Percentiles rank a stretch among this genome's conserved stretches.
phyloP scores from a whole-genome alignment of 2,113 vertebrate genomes.

The Odontophorus gujanensis region DNA sequence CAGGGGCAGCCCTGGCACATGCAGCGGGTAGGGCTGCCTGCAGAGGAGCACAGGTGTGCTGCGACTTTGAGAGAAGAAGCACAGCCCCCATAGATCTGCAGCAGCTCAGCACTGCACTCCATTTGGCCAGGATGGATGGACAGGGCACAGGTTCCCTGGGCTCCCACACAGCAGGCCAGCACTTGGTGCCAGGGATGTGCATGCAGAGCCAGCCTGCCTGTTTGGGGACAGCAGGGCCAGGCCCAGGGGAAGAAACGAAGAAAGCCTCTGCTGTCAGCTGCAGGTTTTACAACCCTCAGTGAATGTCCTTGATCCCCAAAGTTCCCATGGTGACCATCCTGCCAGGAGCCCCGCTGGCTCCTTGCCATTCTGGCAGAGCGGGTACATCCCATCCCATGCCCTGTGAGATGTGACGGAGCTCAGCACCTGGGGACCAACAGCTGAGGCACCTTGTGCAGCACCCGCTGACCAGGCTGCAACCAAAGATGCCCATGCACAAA shows the following conservation, averaged over 20 bases:
- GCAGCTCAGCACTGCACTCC: not conserved
- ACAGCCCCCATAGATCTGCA: not conserved
- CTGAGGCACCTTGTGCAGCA: not conserved
- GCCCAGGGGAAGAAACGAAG: conserved; percentile 41
- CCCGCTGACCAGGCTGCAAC: not conserved
- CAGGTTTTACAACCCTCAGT: conserved; percentile 42
- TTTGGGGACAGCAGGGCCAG: conserved; percentile 30
- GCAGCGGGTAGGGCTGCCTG: too few relatives aligned
- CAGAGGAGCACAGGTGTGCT: too few relatives aligned
- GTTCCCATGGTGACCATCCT: conserved; percentile 65
- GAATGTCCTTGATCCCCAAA: conserved; percentile 29
- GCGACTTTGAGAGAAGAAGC: too few relatives aligned
- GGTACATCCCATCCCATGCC: rapidly evolving
- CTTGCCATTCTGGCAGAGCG: not conserved
- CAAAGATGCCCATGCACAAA: not conserved
- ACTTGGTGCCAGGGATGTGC: conserved; percentile 41
- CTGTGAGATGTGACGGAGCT: not conserved
- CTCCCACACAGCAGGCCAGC: conserved; percentile 59
- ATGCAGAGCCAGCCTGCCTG: conserved; percentile 59
- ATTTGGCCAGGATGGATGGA: not conserved
- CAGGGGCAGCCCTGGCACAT: conserved; percentile 18
- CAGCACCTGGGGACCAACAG: not conserved
- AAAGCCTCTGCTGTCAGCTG: conserved; percentile 62
- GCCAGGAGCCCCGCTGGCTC: conserved; percentile 29
- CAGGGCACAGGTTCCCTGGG: conserved; percentile 10